Evolutionary conservation across 2,113 vertebrate species (phyloP), one percentile per base, ranked within the genome.

Genomic region (Xyliphius kryptos): DNA sequence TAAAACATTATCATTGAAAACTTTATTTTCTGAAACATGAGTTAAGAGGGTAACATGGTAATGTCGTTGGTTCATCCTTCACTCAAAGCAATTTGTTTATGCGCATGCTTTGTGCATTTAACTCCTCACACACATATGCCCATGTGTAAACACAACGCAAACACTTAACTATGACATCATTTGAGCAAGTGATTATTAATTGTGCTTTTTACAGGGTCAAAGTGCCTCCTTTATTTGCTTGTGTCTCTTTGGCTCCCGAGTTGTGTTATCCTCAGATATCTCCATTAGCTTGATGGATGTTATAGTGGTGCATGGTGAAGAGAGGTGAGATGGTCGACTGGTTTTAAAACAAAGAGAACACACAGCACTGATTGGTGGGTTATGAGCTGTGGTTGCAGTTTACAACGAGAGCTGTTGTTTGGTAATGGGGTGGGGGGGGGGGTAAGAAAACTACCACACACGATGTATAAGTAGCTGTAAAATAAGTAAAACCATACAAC

Each of bases 91-190:
- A 40, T 48, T 37, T 47, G 26, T 43, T 26, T 47, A 17, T 61
- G n/a, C 20, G 49, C 32, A 9, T 68, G 38, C 26, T 32, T 32
- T 58, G 16, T 55, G n/a, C 9, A 6, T 50, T 51, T 44, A 40
- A 36, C 17, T 19, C 37, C 61, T 72, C 71, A 56, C 73, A 79
- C 77, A 75, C 73, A 71, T 14, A 6, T 71, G 63, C 49, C 71
- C 71, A 80, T 77, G 81, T 85, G 82, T 87, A 85, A 87, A 85
- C 82, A 86, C 80, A 83, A 85, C 77, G 78, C 85, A 84, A 85
- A 86, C 85, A 88, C 86, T 87, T 88, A 86, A 84, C 81, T 81
- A 84, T 87, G 86, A 88, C 82, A 85, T 88, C 83, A 88, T 83
- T 74, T 78, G 70, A 61, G 20, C 13, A 22, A 58, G 20, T 36